A percentile compares a stretch with the other conserved stretches of the same genome.
phyloP scores from a whole-genome alignment of 2,888 invertebrate genomes.

The Pterobdella sp. region DNA sequence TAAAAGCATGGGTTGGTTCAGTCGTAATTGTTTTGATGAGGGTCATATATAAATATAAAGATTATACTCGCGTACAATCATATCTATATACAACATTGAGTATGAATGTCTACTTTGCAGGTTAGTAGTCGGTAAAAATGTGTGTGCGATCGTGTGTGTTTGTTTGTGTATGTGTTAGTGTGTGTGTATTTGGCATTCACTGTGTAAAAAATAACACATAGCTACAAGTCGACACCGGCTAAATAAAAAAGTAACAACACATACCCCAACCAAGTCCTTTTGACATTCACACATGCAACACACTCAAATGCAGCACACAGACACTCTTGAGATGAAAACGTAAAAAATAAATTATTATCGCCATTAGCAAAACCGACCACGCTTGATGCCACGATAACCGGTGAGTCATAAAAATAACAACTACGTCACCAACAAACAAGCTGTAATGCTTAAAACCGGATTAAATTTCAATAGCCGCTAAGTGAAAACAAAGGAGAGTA shows the following conservation, averaged over 20 bases:
- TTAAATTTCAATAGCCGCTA: no score
- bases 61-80: neutral
- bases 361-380: neutral
- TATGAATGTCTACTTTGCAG: neutral
- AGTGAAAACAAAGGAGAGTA: no score
- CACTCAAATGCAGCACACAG: neutral
- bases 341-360: neutral
- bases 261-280: neutral
- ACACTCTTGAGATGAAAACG: neutral
- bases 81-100: neutral
- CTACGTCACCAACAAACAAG: neutral
- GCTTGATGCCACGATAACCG: neutral
- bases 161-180: neutral
- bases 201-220: conserved; percentile 8
- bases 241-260: conserved; percentile 1
- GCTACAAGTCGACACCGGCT: conserved; percentile 12
- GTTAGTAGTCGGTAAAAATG: neutral
- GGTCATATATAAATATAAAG: neutral
- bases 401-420: neutral
- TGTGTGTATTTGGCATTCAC: no score
- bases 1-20: neutral
- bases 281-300: neutral
- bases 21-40: neutral
- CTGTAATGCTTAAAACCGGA: neutral
- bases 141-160: neutral